Evolutionary conservation across 2,797 vertebrate species (phyloP), one percentile per base, ranked within the genome.

Genomic region (Schizopygopsis pylzovi): DNA sequence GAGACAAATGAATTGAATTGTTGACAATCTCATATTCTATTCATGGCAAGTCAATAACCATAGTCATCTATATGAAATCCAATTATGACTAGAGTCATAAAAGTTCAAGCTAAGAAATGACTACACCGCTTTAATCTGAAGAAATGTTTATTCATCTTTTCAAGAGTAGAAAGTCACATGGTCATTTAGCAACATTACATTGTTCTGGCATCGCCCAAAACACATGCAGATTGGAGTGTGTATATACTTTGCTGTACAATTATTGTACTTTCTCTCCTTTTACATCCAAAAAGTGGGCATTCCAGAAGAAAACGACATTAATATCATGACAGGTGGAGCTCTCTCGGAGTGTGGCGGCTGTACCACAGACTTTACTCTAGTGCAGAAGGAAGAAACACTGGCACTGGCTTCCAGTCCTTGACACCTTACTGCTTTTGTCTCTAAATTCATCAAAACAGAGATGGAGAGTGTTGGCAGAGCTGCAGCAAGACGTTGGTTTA

Each of bases 341-440:
- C 71, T 89, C 84, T 79, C 85, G 88, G 71, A 81, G 76, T 28
- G 67, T 88, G 91, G 85, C 86, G 70, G 86, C 89, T 91, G 22
- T 90, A 92, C 89, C 91, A 90, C 86, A 87, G 90, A 7, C 56
- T 77, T 91, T 91, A 91, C 91, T 93, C 90, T 94, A 95, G 92
- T 93, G 92, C 79, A 95, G 92, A 92, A 94, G 92, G 94, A 95
- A 93, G 93, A 96, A 96, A 94, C 93, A 94, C 89, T 91, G 92
- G 94, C 95, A 94, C 6, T 85, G 84, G 94, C 89, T 95, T 93
- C 94, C 94, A 87, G 91, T 85, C 86, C 90, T 93, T 92, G 94
- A 93, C 88, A 78, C 92, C 91, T 91, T 92, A 94, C 92, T 82
- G 87, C 86, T 92, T 94, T 94, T 95, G 91, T 92, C 90, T 95